These are phyloP conservation scores for Xestobium rufovillosum DNA, from an alignment of 2,888 invertebrate species.

Conservation along the genomic window DNA sequence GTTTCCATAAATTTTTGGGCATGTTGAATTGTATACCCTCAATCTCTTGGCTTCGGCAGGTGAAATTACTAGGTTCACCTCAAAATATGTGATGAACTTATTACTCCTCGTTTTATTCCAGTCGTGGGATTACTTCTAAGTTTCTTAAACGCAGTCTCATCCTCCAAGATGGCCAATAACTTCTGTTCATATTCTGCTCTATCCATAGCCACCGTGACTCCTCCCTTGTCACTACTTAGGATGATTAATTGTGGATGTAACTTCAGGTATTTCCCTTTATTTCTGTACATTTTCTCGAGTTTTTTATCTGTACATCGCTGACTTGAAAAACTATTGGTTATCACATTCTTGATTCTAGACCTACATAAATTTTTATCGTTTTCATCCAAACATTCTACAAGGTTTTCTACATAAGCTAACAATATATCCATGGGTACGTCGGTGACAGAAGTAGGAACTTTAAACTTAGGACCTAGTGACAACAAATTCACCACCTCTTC, in stretches of 20 bases:
- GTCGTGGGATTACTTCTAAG: not conserved
- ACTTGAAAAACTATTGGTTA: not conserved
- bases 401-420: not conserved
- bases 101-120: too few relatives aligned
- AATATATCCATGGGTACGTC: not conserved
- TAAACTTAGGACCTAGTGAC: not conserved
- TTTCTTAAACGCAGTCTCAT: not conserved
- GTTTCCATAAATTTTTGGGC: slow-evolving; percentile 2
- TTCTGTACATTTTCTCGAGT: not conserved
- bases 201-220: not conserved
- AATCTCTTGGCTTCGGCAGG: not conserved
- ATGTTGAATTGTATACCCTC: not conserved
- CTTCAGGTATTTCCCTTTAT: not conserved
- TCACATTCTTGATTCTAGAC: not conserved
- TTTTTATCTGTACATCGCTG: not conserved
- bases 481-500: not conserved
- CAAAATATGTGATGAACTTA: too few relatives aligned
- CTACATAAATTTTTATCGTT: not conserved
- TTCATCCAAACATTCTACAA: not conserved
- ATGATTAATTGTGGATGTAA: not conserved
- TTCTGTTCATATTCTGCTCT: not conserved
- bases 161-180: not conserved
- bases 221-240: not conserved
- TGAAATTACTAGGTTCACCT: too few relatives aligned
- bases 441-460: not conserved